Base-by-base conservation (phyloP, 2,113 vertebrate genomes). In the Oreocharis arfaki region DNA sequence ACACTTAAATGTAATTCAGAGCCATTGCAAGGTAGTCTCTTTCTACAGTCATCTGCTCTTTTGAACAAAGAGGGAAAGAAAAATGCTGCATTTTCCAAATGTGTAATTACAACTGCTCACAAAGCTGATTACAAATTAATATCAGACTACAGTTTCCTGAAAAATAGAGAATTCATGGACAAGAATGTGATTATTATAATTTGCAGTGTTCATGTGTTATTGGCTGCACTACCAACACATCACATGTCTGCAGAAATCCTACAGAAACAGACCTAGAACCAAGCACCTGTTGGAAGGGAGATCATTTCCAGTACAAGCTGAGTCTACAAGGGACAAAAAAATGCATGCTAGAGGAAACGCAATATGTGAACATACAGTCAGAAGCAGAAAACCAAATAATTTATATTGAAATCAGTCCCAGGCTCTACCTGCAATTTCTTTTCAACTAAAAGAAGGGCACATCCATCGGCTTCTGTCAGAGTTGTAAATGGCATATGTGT, bases 61-160 rank as follows among this genome's bases (percentile, higher is more conserved):
- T 74, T 42, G 52, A 93, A 84, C 61, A 57, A 16, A 6, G 37
- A 84, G 32, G 23, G 55, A 42, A 84, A 77, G 79, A 27, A 85
- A 90, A 95, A 89, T 33, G 39, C 68, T 33, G 13, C 35, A 33
- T 71, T 87, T 91, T 89, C 84, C 77, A 94, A 87, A 67, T 55
- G 39, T 30, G 16, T 61, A 59, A 87, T 71, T 74, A 71, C 39
- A 89, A 23, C 33, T 30, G 81, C 52, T 95, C 56, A 75, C 47
- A 91, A 78, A 82, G 47, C 52, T 91, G 75, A 85, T 77, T 39
- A 19, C 28, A 57, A 93, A 76, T 6, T 22, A 83, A 28, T 50
- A 91, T 59, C 73, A 90, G 30, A 57, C 27, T 74, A 33, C 35
- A 67, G 39, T 27, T 70, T 37, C 39, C 42, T 64, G 35, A 47